Percentiles rank a stretch among this genome's conserved stretches.
These are phyloP conservation scores for Arenaria interpres DNA, from an alignment of 2,113 vertebrate species.

Conservation along the genomic window DNA sequence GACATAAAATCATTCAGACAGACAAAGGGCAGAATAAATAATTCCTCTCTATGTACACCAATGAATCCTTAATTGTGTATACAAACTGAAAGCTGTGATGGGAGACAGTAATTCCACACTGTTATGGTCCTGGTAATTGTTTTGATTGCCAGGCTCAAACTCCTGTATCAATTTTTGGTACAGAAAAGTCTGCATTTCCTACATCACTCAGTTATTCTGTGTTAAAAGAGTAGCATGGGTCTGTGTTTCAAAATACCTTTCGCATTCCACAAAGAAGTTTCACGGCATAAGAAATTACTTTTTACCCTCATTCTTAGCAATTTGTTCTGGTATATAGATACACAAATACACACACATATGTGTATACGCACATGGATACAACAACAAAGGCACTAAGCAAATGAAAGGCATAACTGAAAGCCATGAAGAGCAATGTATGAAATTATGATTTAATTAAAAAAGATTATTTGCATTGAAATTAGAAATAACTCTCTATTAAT, in stretches of 20 bases:
- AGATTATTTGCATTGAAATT: neutral
- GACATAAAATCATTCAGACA: neutral
- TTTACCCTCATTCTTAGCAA: neutral
- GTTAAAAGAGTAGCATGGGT: neutral
- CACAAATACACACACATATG: neutral
- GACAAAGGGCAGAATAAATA: neutral
- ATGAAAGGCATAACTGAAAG: neutral
- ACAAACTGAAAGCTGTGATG: neutral
- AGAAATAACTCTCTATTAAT: neutral
- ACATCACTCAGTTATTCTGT: neutral
- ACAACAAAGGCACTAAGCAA: neutral
- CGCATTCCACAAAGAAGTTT: neutral
- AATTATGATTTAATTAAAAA: neutral
- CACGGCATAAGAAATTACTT: neutral
- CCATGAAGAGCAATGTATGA: neutral
- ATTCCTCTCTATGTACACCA: neutral
- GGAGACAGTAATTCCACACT: neutral
- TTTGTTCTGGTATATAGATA: neutral
- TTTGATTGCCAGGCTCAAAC: neutral
- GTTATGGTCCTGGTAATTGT: neutral
- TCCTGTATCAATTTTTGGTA: neutral
- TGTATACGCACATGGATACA: neutral
- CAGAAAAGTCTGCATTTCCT: neutral
- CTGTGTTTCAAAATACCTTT: neutral
- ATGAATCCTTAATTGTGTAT: neutral